Percentiles rank a stretch among this genome's conserved stretches.
Conservation (phyloP, 92 coral and sea anemone species). For the Paragorgia papillata region DNA sequence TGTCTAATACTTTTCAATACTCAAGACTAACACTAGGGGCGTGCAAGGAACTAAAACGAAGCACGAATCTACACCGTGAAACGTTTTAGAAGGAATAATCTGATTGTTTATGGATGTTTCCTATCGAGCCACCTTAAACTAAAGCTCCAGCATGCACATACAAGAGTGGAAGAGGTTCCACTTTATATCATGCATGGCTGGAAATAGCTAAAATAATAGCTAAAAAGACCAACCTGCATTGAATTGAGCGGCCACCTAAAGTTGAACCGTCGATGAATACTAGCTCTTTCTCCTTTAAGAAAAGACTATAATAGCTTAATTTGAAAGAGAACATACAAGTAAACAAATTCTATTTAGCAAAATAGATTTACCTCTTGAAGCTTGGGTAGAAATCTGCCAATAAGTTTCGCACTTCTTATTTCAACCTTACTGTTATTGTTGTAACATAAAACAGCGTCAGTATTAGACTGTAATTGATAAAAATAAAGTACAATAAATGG, state of each 20-base stretch:
- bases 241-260: neutral
- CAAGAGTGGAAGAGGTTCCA: too few relatives aligned
- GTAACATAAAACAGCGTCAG: constrained; percentile 24
- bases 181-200: too few relatives aligned
- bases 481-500: neutral
- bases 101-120: too few relatives aligned
- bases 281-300: constrained; percentile 7
- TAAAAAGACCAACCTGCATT: constrained; percentile 10
- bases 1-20: too few relatives aligned
- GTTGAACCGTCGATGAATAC: neutral
- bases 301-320: neutral
- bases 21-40: too few relatives aligned
- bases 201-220: neutral
- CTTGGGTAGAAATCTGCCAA: neutral
- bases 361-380: constrained; percentile 14
- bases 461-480: neutral
- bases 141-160: too few relatives aligned
- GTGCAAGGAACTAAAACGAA: too few relatives aligned
- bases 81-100: too few relatives aligned
- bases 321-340: neutral
- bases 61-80: too few relatives aligned
- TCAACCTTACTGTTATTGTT: neutral
- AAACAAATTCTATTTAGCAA: neutral
- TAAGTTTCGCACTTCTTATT: constrained; percentile 19
- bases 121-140: too few relatives aligned